A percentile compares a stretch with the other conserved stretches of the same genome.
These are phyloP conservation scores for Potamilus streckersoni DNA, from an alignment of 1,140 invertebrate genomes.

Conservation along the genomic window DNA sequence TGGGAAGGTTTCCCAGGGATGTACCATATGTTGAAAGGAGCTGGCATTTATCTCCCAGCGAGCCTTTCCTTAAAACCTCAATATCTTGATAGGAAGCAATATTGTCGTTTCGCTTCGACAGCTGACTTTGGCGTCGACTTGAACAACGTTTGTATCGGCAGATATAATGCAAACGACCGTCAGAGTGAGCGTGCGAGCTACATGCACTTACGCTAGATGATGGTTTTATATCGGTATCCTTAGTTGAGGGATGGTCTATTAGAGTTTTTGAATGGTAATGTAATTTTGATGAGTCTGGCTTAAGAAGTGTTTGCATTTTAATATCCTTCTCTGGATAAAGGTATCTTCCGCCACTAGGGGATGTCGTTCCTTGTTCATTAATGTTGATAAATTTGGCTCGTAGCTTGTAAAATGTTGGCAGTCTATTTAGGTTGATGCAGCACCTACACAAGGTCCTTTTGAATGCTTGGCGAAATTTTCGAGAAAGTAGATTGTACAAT, in stretches of 20 bases:
- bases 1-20: not conserved
- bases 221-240: constrained; percentile 21
- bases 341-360: not conserved
- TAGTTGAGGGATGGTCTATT: constrained; percentile 33
- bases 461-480: constrained; percentile 73
- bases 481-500: constrained; percentile 73
- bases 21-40: not conserved
- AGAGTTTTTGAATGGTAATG: not conserved
- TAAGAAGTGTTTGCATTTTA: constrained; percentile 22
- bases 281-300: not conserved
- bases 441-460: constrained; percentile 49
- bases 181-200: constrained; percentile 40
- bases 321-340: constrained; percentile 18
- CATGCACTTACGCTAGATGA: constrained; percentile 2
- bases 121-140: constrained; percentile 19
- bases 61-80: not conserved
- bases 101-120: not conserved
- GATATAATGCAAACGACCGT: constrained; percentile 31
- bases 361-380: constrained; percentile 2
- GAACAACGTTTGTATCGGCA: constrained; percentile 40
- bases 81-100: too few species aligned
- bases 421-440: constrained; percentile 26
- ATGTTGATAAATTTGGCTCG: constrained; percentile 32
- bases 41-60: not conserved
- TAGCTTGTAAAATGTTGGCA: constrained; percentile 38